These are phyloP conservation scores for Lepus oiostolus DNA, from an alignment of 2,797 vertebrate species.

Conservation along the genomic window DNA sequence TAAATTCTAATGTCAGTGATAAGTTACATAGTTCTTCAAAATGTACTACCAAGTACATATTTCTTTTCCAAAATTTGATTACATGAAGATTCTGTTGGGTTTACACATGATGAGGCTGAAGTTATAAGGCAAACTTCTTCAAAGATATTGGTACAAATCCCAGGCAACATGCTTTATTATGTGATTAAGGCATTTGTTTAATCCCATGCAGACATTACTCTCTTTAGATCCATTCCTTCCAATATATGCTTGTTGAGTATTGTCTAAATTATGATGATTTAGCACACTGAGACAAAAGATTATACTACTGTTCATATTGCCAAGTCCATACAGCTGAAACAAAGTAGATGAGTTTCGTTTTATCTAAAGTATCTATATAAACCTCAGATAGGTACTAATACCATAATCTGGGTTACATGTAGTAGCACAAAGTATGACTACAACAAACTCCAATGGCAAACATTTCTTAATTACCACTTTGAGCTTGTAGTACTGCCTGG, in stretches of 20 bases:
- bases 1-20: neutral
- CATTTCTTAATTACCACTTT: conserved; percentile 29
- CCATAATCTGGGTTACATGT: neutral
- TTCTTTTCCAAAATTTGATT: conserved; percentile 8
- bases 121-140: neutral
- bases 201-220: neutral
- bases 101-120: neutral
- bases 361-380: neutral
- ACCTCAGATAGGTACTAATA: conserved; percentile 33
- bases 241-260: neutral
- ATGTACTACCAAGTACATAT: neutral
- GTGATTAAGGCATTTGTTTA: fast-evolving
- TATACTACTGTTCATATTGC: neutral
- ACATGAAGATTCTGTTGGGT: neutral
- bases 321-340: neutral
- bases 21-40: neutral
- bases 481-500: neutral
- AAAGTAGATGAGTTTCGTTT: neutral
- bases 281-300: neutral
- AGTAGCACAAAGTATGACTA: neutral
- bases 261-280: neutral
- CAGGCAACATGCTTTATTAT: fast-evolving
- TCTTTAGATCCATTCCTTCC: fast-evolving
- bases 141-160: neutral
- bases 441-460: neutral